A percentile compares a stretch with the other conserved stretches of the same genome.
Evolutionary conservation across 2,888 invertebrate species (phyloP).

Genomic region (Hyalella azteca): DNA sequence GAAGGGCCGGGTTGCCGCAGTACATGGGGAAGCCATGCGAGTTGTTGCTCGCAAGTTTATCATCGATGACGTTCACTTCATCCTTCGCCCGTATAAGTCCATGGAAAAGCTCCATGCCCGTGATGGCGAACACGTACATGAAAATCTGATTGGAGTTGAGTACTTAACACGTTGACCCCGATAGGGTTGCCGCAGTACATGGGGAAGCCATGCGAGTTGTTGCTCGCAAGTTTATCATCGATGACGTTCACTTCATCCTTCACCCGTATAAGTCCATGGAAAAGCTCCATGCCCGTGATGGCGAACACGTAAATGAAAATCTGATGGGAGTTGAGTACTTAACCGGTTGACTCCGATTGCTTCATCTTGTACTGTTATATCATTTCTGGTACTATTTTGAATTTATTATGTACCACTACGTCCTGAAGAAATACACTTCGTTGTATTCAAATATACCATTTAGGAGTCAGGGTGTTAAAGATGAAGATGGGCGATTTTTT

Average conservation of each 20-base stretch:
- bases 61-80: conserved; percentile 30
- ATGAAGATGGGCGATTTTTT: too few species aligned
- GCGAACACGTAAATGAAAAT: conserved; percentile 65
- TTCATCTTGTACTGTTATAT: too few species aligned
- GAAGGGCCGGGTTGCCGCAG: conserved; percentile 58
- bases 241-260: conserved; percentile 34
- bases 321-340: conserved; percentile 59
- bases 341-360: too few species aligned
- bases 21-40: conserved; percentile 29
- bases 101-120: conserved; percentile 66
- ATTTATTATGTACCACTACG: too few species aligned
- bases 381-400: too few species aligned
- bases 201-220: not conserved
- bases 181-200: conserved; percentile 53
- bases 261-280: conserved; percentile 59
- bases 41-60: not conserved
- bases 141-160: conserved; percentile 62
- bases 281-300: conserved; percentile 66
- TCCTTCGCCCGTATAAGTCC: conserved; percentile 15
- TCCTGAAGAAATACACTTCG: too few species aligned
- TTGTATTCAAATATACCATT: too few species aligned
- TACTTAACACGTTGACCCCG: not conserved
- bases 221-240: not conserved
- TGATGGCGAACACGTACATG: conserved; percentile 65
- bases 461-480: too few species aligned